A percentile compares a stretch with the other conserved stretches of the same genome.
Conservation (phyloP, 2,888 invertebrate species). For the Leptinotarsa tumamoca region DNA sequence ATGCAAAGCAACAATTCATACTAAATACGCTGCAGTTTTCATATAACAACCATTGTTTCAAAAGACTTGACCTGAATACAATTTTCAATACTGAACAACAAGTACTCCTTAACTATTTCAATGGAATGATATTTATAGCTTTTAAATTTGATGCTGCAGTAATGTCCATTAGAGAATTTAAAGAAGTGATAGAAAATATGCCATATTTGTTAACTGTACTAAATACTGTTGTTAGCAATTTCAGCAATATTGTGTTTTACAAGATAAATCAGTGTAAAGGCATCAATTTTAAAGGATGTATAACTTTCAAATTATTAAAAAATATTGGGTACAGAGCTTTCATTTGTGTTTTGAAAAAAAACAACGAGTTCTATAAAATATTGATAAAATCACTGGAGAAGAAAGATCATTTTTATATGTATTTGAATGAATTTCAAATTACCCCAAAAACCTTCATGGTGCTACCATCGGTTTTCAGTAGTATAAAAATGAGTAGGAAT, state of each 20-base stretch:
- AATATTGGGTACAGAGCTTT: conserved; percentile 45
- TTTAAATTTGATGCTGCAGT: conserved; percentile 50
- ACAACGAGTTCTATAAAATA: conserved; percentile 39
- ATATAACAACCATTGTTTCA: conserved; percentile 46
- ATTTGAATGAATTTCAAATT: conserved; percentile 28
- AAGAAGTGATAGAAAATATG: conserved; percentile 28
- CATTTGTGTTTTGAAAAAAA: conserved; percentile 46
- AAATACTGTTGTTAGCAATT: conserved; percentile 35
- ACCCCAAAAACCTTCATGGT: conserved; percentile 32
- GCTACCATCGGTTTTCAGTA: conserved; percentile 35
- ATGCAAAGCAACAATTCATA: conserved; percentile 31
- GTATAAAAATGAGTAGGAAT: conserved; percentile 31
- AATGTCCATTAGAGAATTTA: conserved; percentile 37
- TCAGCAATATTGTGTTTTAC: conserved; percentile 33
- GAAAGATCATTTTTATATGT: conserved; percentile 23
- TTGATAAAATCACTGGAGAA: conserved; percentile 27
- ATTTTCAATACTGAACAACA: conserved; percentile 43
- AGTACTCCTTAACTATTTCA: conserved; percentile 48
- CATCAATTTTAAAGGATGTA: conserved; percentile 26
- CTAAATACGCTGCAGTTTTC: conserved; percentile 41
- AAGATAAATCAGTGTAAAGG: conserved; percentile 38
- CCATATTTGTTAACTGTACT: conserved; percentile 27
- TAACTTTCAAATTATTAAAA: conserved; percentile 40
- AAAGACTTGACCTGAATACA: conserved; percentile 46
- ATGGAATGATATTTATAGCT: conserved; percentile 49